A percentile compares a stretch with the other conserved stretches of the same genome.
Evolutionary conservation across 1,140 invertebrate genomes (phyloP).

Genomic region (Doryteuthis pealeii): DNA sequence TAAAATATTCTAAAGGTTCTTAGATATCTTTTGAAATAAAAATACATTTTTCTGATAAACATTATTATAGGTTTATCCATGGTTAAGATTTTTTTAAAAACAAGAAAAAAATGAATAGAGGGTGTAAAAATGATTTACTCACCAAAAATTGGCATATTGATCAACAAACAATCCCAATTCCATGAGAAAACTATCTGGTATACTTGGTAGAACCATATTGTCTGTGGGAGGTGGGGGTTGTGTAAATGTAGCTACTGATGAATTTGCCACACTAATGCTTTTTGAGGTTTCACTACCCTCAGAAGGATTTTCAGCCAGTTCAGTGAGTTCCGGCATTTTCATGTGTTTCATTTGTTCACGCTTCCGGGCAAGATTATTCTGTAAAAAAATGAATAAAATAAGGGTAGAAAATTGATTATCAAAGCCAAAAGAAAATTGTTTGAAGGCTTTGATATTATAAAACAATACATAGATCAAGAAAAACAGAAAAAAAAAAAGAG

Average conservation of each 20-base stretch:
- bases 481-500: background rate
- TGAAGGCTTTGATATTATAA: background rate
- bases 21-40: too few species aligned
- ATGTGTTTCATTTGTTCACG: constrained; percentile 29
- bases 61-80: too few species aligned
- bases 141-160: constrained; percentile 5
- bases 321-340: constrained; percentile 28
- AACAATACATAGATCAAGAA: background rate
- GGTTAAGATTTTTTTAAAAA: too few species aligned
- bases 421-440: background rate
- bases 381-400: background rate
- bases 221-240: background rate
- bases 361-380: constrained; percentile 24
- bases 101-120: too few species aligned
- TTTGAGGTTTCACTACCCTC: background rate
- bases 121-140: background rate
- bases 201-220: constrained; percentile 4
- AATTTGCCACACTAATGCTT: background rate
- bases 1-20: too few species aligned
- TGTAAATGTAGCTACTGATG: background rate
- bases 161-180: constrained; percentile 4
- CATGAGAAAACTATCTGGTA: background rate
- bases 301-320: constrained; percentile 18
- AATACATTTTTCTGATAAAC: too few species aligned
- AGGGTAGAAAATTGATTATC: background rate